Percentiles rank a stretch among this genome's conserved stretches.
Conservation (phyloP, 2,888 invertebrate species). For the Diogma glabrata region DNA sequence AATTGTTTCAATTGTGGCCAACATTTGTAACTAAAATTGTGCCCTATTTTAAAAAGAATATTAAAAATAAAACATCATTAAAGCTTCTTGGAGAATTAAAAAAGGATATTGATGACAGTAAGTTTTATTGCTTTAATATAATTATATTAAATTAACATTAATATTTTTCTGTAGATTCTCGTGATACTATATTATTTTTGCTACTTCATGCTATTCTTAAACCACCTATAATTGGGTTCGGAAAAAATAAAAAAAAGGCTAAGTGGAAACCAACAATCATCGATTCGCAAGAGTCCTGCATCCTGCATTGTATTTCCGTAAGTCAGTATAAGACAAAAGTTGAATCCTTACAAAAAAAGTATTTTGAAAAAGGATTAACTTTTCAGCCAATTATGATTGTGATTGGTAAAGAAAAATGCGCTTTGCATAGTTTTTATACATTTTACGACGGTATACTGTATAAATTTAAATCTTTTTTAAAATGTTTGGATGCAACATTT, state of each 20-base stretch:
- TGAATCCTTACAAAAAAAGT: conserved; percentile 11
- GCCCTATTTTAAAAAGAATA: neutral
- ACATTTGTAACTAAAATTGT: neutral
- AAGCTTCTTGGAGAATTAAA: conserved; percentile 4
- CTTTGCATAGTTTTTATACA: neutral
- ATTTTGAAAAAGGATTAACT: conserved; percentile 8
- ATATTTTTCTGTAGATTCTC: conserved; percentile 9
- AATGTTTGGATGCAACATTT: neutral
- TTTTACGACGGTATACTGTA: neutral
- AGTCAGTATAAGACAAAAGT: conserved; percentile 10
- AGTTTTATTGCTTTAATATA: no score
- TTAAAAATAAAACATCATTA: conserved; percentile 2
- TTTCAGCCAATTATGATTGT: conserved; percentile 11
- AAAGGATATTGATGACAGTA: conserved; percentile 11
- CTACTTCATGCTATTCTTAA: conserved; percentile 12
- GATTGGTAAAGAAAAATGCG: neutral
- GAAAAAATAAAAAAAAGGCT: neutral
- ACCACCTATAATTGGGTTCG: conserved; percentile 1
- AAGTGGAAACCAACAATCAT: neutral
- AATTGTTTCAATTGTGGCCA: conserved; percentile 3
- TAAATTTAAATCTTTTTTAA: neutral
- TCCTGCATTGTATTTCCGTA: neutral
- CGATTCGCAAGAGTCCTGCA: neutral
- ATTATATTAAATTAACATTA: no score
- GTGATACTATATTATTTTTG: conserved; percentile 11